Evolutionary conservation across 1,140 invertebrate genomes (phyloP), one percentile per base, ranked within the genome.

Genomic region (Ectropis grisescens): DNA sequence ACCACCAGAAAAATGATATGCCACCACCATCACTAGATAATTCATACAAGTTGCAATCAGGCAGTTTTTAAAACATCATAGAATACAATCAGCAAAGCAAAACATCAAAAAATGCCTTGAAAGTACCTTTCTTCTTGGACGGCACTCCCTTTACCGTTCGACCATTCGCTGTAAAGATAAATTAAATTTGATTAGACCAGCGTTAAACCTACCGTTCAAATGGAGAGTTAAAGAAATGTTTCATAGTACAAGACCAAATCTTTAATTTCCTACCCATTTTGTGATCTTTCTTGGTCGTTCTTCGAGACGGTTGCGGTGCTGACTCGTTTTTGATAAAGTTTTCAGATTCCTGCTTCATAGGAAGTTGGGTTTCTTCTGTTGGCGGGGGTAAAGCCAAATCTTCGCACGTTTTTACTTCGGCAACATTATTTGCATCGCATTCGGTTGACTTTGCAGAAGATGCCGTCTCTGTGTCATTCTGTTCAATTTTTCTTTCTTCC

Each of bases 231-330:
- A 36, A 37, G 11, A 38, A 37, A 26, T 45, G 16, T 26, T 26
- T 26, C 24, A 26, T 6, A 10, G 10, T 26, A 26, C 4, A 2
- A 4, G 24, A 26, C 24, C 24, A 26, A 42, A 23, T 34, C 13
- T 30, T 40, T 33, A 34, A 37, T 58, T 43, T 53, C 42, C 23
- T 58, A 58, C 55, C 55, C n/a, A 54, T 50, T 54, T 47, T 58
- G 22, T 39, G 45, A 22, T 47, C 42, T 4, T 30, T 57, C 12
- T 46, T 48, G 8, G 47, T 29, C 5, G 37, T 36, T 34, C 33
- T 19, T 3, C 26, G 36, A 14, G 29, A 26, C 33, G 37, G 37
- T 16, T 41, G 14, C 2, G 34, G 33, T 6, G 13, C 10, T 5
- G 15, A 27, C 9, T 40, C 41, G 11, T 33, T 13, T 13, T 24